A percentile compares a stretch with the other conserved stretches of the same genome.
phyloP scores from a whole-genome alignment of 2,797 vertebrate genomes.

The Onychomys arenicola region DNA sequence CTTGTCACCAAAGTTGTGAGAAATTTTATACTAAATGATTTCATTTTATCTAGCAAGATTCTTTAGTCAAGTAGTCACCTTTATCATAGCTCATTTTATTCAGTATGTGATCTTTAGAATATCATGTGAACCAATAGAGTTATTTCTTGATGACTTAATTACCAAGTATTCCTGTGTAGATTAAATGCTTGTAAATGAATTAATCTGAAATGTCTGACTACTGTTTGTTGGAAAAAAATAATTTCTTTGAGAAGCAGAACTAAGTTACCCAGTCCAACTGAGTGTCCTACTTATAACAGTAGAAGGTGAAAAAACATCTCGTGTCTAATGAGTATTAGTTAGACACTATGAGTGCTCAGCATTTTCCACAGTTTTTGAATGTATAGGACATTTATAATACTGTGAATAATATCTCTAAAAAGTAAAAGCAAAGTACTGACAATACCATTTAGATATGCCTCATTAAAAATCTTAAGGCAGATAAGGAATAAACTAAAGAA shows the following conservation, averaged over 20 bases:
- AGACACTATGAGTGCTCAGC: background rate
- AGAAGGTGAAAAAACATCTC: background rate
- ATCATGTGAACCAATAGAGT: background rate
- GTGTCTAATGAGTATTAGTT: background rate
- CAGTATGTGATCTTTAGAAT: background rate
- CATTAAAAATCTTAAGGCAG: background rate
- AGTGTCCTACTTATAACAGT: background rate
- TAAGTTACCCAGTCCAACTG: background rate
- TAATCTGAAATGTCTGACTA: background rate
- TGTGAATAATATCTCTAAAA: background rate
- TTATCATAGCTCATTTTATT: constrained; percentile 37
- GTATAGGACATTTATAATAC: background rate
- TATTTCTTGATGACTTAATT: background rate
- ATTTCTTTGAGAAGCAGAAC: background rate
- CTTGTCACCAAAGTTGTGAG: background rate
- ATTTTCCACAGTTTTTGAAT: background rate
- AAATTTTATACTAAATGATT: constrained; percentile 49
- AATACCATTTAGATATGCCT: background rate
- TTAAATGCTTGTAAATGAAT: background rate
- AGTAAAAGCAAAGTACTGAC: background rate
- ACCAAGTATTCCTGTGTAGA: background rate
- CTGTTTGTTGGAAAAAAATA: background rate
- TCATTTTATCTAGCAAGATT: constrained; percentile 34
- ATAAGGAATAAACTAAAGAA: background rate
- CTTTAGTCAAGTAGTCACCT: background rate